Percentiles rank a stretch among this genome's conserved stretches.
phyloP scores from a whole-genome alignment of 1,140 invertebrate species.

The Drosophila kepulauana region DNA sequence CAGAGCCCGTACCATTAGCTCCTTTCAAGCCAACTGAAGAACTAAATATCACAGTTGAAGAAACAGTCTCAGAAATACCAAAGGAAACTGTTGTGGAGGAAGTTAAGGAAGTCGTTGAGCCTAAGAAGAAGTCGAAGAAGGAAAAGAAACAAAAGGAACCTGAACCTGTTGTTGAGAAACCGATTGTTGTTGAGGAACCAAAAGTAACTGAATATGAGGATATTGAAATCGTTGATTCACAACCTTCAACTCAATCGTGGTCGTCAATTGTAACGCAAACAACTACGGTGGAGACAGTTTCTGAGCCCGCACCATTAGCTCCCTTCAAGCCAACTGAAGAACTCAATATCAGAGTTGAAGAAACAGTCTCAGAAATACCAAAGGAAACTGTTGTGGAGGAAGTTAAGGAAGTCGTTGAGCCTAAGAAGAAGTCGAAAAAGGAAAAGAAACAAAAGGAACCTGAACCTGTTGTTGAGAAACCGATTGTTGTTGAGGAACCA shows the following conservation, averaged over 20 bases:
- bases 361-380: not conserved
- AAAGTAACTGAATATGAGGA: not conserved
- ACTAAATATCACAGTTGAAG: not conserved
- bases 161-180: slow-evolving; percentile 2
- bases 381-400: not conserved
- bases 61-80: not conserved
- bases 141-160: slow-evolving; percentile 3
- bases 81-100: not conserved
- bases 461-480: not conserved
- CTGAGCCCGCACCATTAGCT: slow-evolving; percentile 8
- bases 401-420: not conserved
- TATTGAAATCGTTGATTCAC: not conserved
- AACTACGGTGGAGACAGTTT: not conserved
- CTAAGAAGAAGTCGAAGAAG: not conserved
- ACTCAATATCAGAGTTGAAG: not conserved
- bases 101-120: not conserved
- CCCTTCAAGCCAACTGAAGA: slow-evolving; percentile 22
- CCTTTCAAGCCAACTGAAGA: slow-evolving; percentile 21
- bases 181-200: slow-evolving; percentile 3
- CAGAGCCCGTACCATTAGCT: not conserved
- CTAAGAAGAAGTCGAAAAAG: not conserved
- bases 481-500: not conserved
- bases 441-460: slow-evolving; percentile 2
- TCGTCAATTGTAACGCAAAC: slow-evolving; percentile 7
- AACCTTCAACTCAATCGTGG: slow-evolving; percentile 16